Conservation (phyloP, 2,797 vertebrate genomes). For the Sternotherus odoratus region DNA sequence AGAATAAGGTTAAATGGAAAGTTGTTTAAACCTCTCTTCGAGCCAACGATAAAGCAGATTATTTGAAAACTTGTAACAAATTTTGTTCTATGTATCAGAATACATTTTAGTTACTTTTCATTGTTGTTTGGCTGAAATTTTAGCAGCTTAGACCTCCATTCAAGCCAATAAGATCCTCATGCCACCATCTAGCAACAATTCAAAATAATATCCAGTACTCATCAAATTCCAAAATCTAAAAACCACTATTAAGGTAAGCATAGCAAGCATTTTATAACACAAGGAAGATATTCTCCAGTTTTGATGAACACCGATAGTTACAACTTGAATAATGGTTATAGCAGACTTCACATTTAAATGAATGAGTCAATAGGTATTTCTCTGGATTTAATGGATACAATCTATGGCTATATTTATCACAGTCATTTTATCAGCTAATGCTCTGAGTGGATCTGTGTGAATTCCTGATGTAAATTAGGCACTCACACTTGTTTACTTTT, state of each 20-base stretch:
- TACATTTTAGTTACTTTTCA: not conserved
- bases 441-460: not conserved
- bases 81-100: not conserved
- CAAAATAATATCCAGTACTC: not conserved
- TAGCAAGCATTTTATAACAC: slow-evolving; percentile 1
- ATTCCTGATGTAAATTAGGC: not conserved
- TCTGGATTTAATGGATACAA: slow-evolving; percentile 6
- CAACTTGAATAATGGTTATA: slow-evolving; percentile 1
- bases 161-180: not conserved
- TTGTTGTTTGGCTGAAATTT: not conserved
- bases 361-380: slow-evolving; percentile 42
- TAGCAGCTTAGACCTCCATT: not conserved
- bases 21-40: not conserved
- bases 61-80: not conserved
- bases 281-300: slow-evolving; percentile 4
- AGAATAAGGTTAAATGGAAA: not conserved
- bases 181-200: not conserved
- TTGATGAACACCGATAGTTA: not conserved
- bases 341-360: slow-evolving; percentile 13
- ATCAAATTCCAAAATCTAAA: not conserved
- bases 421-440: slow-evolving; percentile 17
- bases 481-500: slow-evolving; percentile 5
- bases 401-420: not conserved
- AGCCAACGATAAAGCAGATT: not conserved
- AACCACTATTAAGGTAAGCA: not conserved